These are phyloP conservation scores for Grapholita molesta DNA, from an alignment of 1,140 invertebrate species.

Conservation along the genomic window DNA sequence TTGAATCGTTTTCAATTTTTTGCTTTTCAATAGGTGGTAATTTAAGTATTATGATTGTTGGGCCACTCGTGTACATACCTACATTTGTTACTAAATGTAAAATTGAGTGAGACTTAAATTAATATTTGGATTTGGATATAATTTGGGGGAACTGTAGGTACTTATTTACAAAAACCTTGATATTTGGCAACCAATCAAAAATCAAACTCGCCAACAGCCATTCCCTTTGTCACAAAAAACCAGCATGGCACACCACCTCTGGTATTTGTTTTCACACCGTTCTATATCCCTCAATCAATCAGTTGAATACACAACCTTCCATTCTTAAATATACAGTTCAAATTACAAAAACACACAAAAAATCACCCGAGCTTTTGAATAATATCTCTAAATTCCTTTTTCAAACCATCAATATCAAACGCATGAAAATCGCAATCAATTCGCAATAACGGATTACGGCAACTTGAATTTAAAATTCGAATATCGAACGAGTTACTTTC, in stretches of 20 bases:
- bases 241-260: neutral
- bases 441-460: constrained; percentile 4
- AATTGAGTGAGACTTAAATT: too few relatives aligned
- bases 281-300: neutral
- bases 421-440: constrained; percentile 7
- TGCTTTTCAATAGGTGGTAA: too few relatives aligned
- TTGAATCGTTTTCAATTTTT: too few relatives aligned
- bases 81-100: too few relatives aligned
- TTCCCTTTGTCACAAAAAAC: constrained; percentile 1
- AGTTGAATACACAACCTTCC: neutral
- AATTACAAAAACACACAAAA: neutral
- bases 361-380: neutral
- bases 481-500: neutral
- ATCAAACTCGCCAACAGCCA: neutral
- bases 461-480: constrained; percentile 5
- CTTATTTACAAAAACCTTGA: too few relatives aligned
- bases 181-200: neutral
- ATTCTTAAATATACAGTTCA: neutral
- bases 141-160: too few relatives aligned
- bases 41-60: too few relatives aligned
- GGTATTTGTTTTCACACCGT: neutral
- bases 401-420: constrained; percentile 5
- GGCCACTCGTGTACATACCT: too few relatives aligned
- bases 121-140: too few relatives aligned
- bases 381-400: neutral